Evolutionary conservation across 2,113 vertebrate species (phyloP).

Genomic region (Thamnophis sirtalis): DNA sequence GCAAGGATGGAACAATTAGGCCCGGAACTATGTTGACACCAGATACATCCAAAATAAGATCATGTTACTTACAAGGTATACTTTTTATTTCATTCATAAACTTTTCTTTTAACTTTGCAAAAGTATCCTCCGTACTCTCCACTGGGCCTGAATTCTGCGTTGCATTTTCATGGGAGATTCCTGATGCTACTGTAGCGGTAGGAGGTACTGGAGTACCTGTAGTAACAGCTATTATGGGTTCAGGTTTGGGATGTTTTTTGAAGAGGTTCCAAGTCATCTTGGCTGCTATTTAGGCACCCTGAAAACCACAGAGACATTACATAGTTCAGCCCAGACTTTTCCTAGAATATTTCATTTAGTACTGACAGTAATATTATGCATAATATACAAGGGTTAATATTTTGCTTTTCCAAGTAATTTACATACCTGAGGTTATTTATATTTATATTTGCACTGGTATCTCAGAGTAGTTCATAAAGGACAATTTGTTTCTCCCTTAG

Average conservation of each 20-base stretch:
- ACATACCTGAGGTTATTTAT: not conserved
- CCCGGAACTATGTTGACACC: not conserved
- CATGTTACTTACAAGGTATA: conserved; percentile 84
- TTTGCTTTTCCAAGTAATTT: not conserved
- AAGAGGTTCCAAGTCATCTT: conserved; percentile 85
- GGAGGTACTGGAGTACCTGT: not conserved
- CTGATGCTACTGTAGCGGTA: conserved; percentile 39
- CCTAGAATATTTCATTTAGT: not conserved
- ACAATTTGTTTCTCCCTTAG: not conserved
- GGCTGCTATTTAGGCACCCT: conserved; percentile 29
- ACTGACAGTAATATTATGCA: not conserved
- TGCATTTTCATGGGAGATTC: conserved; percentile 76
- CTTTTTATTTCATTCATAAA: conserved; percentile 92
- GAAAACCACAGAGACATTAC: rapidly evolving
- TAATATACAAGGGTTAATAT: not conserved
- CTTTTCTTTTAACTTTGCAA: conserved; percentile 86
- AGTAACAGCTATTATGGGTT: conserved; percentile 53
- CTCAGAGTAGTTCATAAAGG: rapidly evolving
- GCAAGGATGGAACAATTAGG: not conserved
- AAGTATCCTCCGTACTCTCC: conserved; percentile 78
- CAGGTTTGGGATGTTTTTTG: conserved; percentile 73
- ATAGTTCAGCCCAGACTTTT: not conserved
- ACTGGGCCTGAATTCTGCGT: conserved; percentile 70
- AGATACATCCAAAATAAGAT: not conserved
- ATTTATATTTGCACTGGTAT: rapidly evolving